Base-by-base conservation (phyloP, 2,797 vertebrate genomes). In the Periophthalmus magnuspinnatus region DNA sequence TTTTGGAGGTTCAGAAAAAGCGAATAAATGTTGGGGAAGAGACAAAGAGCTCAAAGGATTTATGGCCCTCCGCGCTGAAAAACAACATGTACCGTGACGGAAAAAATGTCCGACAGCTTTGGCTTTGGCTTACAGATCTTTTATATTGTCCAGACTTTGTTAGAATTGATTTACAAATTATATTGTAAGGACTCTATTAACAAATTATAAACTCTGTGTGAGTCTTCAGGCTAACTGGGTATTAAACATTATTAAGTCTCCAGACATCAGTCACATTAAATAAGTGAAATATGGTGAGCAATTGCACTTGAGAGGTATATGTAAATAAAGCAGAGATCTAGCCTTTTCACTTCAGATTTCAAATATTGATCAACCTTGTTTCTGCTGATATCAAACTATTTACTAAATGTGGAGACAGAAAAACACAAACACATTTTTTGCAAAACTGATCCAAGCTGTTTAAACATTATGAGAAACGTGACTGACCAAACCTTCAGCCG, bases 31-130 rank as follows among this genome's bases (percentile, higher is more conserved):
- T 81, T 83, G 73, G 78, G 69, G 67, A 83, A 86, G 76, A 92
- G 82, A 87, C 75, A 81, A 84, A 88, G 78, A 81, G 84, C 83
- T 83, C 86, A 86, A 88, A 89, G 79, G 89, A 93, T 91, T 47
- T 83, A 77, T 73, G 70, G 76, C 76, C 79, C 76, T 86, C 62
- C 34, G 22, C 66, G 68, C 59, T 79, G 76, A 71, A 84, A 81
- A 84, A 82, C 75, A 82, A 76, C 76, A 67, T 69, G 67, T 61
- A 69, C 21, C 9, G 38, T 63, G 11, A 52, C 41, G 45, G 47
- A 22, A 36, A 63, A 13, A 68, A 71, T 77, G 74, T 71, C 58
- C 7, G 58, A 36, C 48, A 65, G 57, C 47, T 65, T 56, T 64
- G 67, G 58, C 28, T 68, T 67, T n/a, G n/a, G 69, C 48, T 13